Conservation (phyloP, 2,113 vertebrate genomes). For the Scartelaos histophorus region DNA sequence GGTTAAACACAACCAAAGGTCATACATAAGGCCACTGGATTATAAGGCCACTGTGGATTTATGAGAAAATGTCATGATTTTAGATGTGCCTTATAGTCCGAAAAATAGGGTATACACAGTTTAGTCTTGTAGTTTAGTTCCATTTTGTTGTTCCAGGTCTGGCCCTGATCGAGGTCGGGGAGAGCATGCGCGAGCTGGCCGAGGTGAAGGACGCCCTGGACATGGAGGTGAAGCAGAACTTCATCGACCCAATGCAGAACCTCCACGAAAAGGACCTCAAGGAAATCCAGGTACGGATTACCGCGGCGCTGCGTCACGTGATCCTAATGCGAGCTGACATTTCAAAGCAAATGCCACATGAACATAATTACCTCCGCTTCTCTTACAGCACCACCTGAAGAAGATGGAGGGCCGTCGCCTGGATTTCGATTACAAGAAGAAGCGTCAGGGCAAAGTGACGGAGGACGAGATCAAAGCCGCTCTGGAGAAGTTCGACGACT, state of each 20-base stretch:
- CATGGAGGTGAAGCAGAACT: slow-evolving; percentile 99
- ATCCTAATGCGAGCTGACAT: background rate
- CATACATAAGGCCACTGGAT: too few species aligned
- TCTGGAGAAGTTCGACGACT: slow-evolving; percentile 97
- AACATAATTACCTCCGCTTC: background rate
- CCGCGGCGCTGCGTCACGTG: background rate
- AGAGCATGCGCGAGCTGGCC: slow-evolving; percentile 91
- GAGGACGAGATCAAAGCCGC: slow-evolving; percentile 96
- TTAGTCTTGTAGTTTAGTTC: too few species aligned
- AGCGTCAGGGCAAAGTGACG: slow-evolving; percentile 92
- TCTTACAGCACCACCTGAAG: slow-evolving; percentile 92
- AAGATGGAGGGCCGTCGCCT: slow-evolving; percentile 94
- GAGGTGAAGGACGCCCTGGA: slow-evolving; percentile 97
- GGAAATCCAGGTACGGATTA: slow-evolving; percentile 89
- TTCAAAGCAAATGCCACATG: background rate
- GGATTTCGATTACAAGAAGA: slow-evolving; percentile 99
- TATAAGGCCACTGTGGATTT: too few species aligned
- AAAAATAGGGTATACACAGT: too few species aligned
- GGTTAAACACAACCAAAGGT: too few species aligned
- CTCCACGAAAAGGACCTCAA: slow-evolving; percentile 97
- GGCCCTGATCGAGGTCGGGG: slow-evolving; percentile 89
- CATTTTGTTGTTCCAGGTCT: slow-evolving; percentile 73
- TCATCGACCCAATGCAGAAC: slow-evolving; percentile 95
- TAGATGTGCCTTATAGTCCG: too few species aligned
- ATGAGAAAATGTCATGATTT: too few species aligned